Evolutionary conservation across 2,797 vertebrate species (phyloP), one percentile per base, ranked within the genome.

Genomic region (Callimico goeldii): DNA sequence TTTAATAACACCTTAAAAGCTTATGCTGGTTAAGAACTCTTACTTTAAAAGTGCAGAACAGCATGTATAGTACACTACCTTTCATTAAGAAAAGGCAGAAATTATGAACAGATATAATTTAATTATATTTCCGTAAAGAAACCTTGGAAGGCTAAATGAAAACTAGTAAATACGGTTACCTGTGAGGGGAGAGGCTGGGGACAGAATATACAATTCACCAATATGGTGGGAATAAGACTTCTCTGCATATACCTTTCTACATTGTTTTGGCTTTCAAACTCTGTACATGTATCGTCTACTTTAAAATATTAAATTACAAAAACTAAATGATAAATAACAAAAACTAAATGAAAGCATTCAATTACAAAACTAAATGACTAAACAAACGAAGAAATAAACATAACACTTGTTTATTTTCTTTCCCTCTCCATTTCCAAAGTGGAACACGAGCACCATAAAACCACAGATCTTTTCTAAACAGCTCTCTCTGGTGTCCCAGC

Each of bases 231-330:
- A 80, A 58, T 26, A 85, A 83, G 75, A 90, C 30, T 92, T 94
- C 48, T 83, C 36, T 92, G 55, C 48, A 91, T 41, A 33, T 24
- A 80, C 5, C 26, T 70, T 75, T 90, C 67, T 28, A 79, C 17
- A 88, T 4, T 75, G 28, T 67, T 85, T 92, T 82, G 26, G 84
- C 46, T 90, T 93, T 92, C 26, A 75, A 90, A 67, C 46, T 79
- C 36, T 90, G 11, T 85, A 90, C 89, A 94, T 10, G 20, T 36
- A 58, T 41, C 48, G 88, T 46, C 50, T 88, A 87, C 28, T 89
- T 86, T 41, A 70, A 90, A 94, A 84, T 33, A 89, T 64, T 93
- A 84, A 84, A 91, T 76, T 81, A 75, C 22, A 89, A 93, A 95
- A 72, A 85, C 58, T 6, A 61, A 61, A 61, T 61, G 58, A 61